Conservation (phyloP, 2,888 invertebrate genomes). For the Tubiluchus corallicola region DNA sequence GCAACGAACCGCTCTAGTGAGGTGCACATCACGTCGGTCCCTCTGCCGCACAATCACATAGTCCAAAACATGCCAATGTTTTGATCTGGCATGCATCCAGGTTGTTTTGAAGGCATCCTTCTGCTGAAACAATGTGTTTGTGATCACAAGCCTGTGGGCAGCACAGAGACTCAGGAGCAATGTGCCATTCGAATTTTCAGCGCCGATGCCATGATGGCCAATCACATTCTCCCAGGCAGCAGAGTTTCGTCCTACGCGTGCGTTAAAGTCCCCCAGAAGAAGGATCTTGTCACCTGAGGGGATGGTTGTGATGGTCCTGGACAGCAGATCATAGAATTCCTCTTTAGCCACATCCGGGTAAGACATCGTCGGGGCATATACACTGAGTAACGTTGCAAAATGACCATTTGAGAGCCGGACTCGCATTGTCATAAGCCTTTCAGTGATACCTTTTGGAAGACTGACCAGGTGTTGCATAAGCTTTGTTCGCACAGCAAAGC, state of each 20-base stretch:
- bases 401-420: too few species aligned
- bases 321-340: conserved; percentile 4
- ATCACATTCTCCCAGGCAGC: conserved; percentile 9
- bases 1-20: too few species aligned
- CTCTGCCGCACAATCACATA: too few species aligned
- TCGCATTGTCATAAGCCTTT: conserved; percentile 9
- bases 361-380: conserved; percentile 8
- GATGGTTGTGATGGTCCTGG: neutral
- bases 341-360: neutral
- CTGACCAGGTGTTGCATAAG: neutral
- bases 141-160: conserved; percentile 6
- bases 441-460: conserved; percentile 5
- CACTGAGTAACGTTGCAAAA: too few species aligned
- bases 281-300: conserved; percentile 8
- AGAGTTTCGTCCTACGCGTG: conserved; percentile 10
- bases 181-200: conserved; percentile 6
- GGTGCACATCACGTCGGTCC: too few species aligned
- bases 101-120: too few species aligned
- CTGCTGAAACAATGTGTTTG: conserved; percentile 7
- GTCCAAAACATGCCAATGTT: too few species aligned
- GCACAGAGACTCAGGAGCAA: neutral
- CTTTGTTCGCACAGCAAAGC: conserved; percentile 6
- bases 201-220: too few species aligned
- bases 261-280: conserved; percentile 9
- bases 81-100: too few species aligned